Conservation (phyloP, 2,888 invertebrate genomes). For the Sphaerophoria taeniata region DNA sequence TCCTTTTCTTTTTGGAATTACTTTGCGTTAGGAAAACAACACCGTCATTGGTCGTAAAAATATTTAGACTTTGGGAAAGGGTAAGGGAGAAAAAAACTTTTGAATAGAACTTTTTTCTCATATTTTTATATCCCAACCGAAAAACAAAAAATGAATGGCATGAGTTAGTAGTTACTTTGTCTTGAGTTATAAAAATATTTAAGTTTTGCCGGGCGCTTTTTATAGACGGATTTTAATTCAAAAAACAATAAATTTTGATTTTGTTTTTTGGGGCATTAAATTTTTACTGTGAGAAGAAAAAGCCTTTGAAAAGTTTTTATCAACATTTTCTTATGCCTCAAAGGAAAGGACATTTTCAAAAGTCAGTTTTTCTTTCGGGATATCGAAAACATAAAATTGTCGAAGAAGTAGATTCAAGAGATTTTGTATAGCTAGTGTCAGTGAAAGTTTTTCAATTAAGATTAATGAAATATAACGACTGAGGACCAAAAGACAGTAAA, state of each 20-base stretch:
- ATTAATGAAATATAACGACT: no score
- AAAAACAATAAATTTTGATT: slow-evolving; percentile 11
- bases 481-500: no score
- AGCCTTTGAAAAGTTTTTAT: no score
- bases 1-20: neutral
- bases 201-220: neutral
- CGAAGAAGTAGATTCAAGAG: no score
- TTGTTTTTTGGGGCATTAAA: neutral
- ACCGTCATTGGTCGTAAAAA: slow-evolving; percentile 22
- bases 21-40: slow-evolving; percentile 7
- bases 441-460: no score
- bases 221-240: slow-evolving; percentile 3
- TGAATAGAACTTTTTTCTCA: neutral
- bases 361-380: no score
- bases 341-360: no score
- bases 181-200: neutral
- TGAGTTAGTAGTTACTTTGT: neutral
- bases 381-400: no score
- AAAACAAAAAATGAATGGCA: neutral
- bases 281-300: no score
- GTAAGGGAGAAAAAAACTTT: neutral
- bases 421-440: no score
- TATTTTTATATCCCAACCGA: neutral
- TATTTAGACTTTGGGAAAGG: neutral
- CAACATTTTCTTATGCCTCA: no score